These are phyloP conservation scores for Platalea minor DNA, from an alignment of 2,797 vertebrate genomes.

Conservation along the genomic window DNA sequence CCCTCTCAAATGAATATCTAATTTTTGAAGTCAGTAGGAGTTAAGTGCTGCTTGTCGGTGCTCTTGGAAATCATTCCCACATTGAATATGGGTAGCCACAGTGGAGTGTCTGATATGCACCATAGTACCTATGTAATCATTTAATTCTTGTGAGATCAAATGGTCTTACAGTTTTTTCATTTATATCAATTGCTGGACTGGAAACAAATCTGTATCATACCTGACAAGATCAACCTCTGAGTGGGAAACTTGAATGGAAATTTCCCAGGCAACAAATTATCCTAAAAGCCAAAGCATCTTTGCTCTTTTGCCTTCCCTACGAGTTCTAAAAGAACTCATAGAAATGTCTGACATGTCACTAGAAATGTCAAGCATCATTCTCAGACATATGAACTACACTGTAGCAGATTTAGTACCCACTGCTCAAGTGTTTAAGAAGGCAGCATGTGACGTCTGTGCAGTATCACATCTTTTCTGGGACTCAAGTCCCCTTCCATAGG, in stretches of 20 bases:
- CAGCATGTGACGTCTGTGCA: background rate
- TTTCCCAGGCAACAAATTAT: background rate
- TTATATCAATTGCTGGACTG: background rate
- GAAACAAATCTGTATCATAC: background rate
- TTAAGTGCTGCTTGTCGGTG: background rate
- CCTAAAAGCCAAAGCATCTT: background rate
- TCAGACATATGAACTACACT: background rate
- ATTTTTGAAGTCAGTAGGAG: background rate
- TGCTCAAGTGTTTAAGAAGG: background rate
- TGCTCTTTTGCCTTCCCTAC: background rate
- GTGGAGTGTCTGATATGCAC: background rate
- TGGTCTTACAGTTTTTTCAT: background rate
- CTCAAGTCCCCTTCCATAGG: accelerated
- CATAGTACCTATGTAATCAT: background rate
- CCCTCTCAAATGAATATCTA: background rate
- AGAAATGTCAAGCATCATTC: background rate
- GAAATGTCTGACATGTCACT: background rate
- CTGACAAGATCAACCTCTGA: background rate
- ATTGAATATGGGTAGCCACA: background rate
- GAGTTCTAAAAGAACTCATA: background rate
- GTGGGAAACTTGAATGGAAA: background rate
- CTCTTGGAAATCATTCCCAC: background rate
- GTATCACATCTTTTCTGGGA: background rate
- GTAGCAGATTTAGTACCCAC: background rate
- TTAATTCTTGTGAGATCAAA: background rate